These are phyloP conservation scores for Macrobrachium nipponense DNA, from an alignment of 1,140 invertebrate genomes.

Conservation along the genomic window DNA sequence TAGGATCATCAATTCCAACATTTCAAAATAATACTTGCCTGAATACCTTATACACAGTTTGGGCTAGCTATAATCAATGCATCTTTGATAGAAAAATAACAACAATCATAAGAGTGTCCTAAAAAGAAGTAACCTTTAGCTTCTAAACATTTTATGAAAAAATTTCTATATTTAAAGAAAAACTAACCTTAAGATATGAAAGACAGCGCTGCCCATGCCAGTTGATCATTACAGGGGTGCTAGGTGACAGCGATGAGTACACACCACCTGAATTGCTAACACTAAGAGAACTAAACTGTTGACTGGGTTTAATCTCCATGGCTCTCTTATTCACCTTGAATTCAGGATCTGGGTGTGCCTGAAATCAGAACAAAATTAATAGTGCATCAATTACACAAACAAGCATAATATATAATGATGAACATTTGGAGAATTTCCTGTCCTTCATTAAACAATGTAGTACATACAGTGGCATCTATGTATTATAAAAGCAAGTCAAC, in stretches of 20 bases:
- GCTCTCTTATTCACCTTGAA: slow-evolving; percentile 65
- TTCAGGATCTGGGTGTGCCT: slow-evolving; percentile 67
- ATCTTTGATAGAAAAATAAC: neutral
- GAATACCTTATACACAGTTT: too few species aligned
- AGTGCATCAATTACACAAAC: slow-evolving; percentile 40
- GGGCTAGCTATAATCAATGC: too few species aligned
- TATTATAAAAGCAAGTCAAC: too few species aligned
- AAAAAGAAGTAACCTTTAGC: too few species aligned
- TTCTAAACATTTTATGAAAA: neutral
- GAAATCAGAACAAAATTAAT: neutral
- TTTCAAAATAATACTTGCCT: too few species aligned
- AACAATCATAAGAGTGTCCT: neutral
- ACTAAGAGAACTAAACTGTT: slow-evolving; percentile 61
- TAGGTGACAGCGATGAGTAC: slow-evolving; percentile 80
- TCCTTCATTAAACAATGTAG: slow-evolving; percentile 65
- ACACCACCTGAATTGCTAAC: slow-evolving; percentile 56
- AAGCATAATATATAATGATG: too few species aligned
- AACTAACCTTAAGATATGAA: slow-evolving; percentile 65
- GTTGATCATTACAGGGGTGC: slow-evolving; percentile 90
- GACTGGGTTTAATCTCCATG: slow-evolving; percentile 61
- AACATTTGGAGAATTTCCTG: slow-evolving; percentile 76
- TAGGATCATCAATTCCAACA: too few species aligned
- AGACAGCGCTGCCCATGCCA: slow-evolving; percentile 89
- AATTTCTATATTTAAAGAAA: neutral
- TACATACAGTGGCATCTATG: too few species aligned